These are phyloP conservation scores for Enteromius trimaculatus DNA, from an alignment of 2,797 vertebrate genomes.

Conservation along the genomic window DNA sequence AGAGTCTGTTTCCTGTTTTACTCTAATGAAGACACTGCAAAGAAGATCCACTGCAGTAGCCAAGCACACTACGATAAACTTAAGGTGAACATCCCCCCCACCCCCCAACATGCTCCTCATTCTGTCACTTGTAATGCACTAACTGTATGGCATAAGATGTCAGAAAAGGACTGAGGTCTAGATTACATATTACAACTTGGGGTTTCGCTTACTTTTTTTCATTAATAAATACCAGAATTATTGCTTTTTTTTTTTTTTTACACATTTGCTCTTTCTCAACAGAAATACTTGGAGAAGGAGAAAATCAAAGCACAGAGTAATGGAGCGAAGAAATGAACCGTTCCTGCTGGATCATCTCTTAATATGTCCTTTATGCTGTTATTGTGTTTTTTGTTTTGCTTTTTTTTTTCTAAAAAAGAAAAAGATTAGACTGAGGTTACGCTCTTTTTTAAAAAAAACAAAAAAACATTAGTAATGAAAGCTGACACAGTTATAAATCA, in stretches of 20 bases:
- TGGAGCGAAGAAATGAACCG: slow-evolving; percentile 39
- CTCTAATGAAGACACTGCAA: slow-evolving; percentile 93
- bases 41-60: slow-evolving; percentile 95
- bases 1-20: slow-evolving; percentile 96
- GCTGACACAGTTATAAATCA: not conserved
- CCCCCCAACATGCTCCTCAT: not conserved
- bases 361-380: not conserved
- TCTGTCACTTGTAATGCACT: not conserved
- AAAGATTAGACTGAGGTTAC: slow-evolving; percentile 12
- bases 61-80: slow-evolving; percentile 93
- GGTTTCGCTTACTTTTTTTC: not conserved
- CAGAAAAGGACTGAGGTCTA: not conserved
- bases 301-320: slow-evolving; percentile 65
- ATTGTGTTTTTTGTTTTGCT: not conserved
- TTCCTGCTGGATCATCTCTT: not conserved
- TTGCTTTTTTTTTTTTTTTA: not conserved
- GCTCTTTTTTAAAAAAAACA: not conserved
- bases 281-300: slow-evolving; percentile 81
- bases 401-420: not conserved
- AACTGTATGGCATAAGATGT: not conserved
- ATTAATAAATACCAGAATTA: not conserved
- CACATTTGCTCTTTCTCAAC: slow-evolving; percentile 40
- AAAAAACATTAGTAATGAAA: not conserved
- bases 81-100: slow-evolving; percentile 77
- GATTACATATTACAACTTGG: not conserved